Base-by-base conservation (phyloP, 2,797 vertebrate genomes). In the Meda fulgida region DNA sequence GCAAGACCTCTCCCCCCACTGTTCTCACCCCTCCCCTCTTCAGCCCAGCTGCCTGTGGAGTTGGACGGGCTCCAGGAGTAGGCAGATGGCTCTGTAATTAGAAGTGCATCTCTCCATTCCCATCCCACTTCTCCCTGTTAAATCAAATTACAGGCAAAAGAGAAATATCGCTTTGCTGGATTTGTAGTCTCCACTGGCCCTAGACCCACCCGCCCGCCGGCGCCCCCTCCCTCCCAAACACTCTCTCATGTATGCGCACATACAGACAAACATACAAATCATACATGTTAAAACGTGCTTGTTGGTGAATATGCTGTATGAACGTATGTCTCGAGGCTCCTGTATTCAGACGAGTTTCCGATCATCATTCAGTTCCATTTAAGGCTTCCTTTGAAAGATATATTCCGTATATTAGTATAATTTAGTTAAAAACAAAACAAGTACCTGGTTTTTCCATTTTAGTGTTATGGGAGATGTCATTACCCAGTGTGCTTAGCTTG, bases 21-120 rank as follows among this genome's bases (percentile, higher is more conserved):
- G 82, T 84, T 78, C 87, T 79, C 65, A 73, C 85, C 46, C 78
- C 75, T 88, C 73, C 90, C 89, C 89, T 88, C 91, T 87, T 48
- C 40, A 78, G 60, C 84, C 66, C 92, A 92, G 91, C 90, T 92
- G 96, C 96, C 96, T 96, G 92, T 94, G 93, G 90, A 92, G 93
- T 95, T 97, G 97, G 96, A 96, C 86, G 78, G 85, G 89, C 90
- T 97, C 97, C 97, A 97, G 96, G 93, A 93, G 93, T 94, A 95
- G 94, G 95, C 97, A 97, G 96, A 97, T 97, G 97, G 97, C 91
- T 94, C 91, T 88, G 94, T 97, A 95, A 92, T 96, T 96, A 95
- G 96, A 95, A 94, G 94, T 95, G 95, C 96, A 96, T 93, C 92
- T 90, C 95, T 97, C 95, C 92, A 92, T 96, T 96, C 95, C 96